Evolutionary conservation across 2,797 vertebrate genomes (phyloP).

Genomic region (Phoebastria nigripes): DNA sequence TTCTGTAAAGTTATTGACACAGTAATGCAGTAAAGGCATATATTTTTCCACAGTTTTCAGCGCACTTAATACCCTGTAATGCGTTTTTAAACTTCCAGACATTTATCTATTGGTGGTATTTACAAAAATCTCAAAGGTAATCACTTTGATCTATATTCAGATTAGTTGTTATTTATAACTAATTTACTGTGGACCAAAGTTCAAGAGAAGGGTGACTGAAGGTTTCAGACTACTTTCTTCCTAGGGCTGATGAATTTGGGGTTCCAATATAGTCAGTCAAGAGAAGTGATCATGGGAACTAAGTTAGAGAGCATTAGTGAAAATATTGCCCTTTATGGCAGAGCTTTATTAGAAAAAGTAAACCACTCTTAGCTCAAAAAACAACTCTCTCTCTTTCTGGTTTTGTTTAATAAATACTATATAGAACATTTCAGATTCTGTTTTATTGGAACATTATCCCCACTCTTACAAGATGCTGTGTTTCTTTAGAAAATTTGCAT

Average conservation of each 20-base stretch:
- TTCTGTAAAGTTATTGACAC: not conserved
- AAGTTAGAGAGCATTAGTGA: not conserved
- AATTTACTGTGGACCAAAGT: not conserved
- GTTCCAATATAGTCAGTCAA: not conserved
- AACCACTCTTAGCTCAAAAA: not conserved
- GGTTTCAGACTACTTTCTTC: not conserved
- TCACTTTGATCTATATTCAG: not conserved
- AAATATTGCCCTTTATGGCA: not conserved
- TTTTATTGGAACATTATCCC: not conserved
- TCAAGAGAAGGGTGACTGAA: not conserved
- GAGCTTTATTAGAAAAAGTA: not conserved
- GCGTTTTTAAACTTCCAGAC: not conserved
- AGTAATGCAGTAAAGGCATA: not conserved
- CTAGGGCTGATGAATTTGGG: not conserved
- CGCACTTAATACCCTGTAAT: not conserved
- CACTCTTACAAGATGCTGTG: not conserved
- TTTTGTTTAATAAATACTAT: not conserved
- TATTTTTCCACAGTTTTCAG: not conserved
- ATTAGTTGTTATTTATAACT: not conserved
- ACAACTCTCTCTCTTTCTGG: accelerated
- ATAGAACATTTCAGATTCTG: not conserved
- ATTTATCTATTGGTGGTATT: not conserved
- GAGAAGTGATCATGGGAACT: not conserved
- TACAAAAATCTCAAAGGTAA: not conserved
- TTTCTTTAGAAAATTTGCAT: not conserved